These are phyloP conservation scores for Ceratotherium simum DNA, from an alignment of 2,113 vertebrate species.

Conservation along the genomic window DNA sequence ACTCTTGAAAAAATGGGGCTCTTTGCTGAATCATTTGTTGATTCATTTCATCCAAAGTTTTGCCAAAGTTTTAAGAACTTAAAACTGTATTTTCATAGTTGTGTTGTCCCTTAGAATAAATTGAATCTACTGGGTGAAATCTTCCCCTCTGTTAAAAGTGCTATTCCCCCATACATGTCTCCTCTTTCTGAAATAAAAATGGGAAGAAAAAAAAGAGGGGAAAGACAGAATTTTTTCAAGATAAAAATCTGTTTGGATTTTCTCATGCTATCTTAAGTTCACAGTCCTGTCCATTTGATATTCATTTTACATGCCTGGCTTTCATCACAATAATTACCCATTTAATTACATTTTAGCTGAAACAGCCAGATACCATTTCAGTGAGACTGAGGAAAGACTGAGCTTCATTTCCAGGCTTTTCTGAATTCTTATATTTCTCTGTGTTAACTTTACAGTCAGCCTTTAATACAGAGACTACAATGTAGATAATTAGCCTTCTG, in stretches of 20 bases:
- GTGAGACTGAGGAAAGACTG: not conserved
- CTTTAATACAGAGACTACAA: not conserved
- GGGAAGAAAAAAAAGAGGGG: accelerated
- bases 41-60: slow-evolving; percentile 26
- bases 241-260: slow-evolving; percentile 58
- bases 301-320: slow-evolving; percentile 57
- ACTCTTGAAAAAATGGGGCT: not conserved
- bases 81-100: not conserved
- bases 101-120: slow-evolving; percentile 5
- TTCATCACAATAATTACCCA: slow-evolving; percentile 41
- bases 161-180: not conserved
- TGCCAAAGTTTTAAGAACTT: slow-evolving; percentile 14
- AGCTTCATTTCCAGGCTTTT: not conserved
- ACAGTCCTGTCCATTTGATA: slow-evolving; percentile 4
- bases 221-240: not conserved
- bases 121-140: not conserved
- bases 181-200: slow-evolving; percentile 46
- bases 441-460: not conserved
- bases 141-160: not conserved
- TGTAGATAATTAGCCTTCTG: not conserved
- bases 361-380: not conserved
- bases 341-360: slow-evolving; percentile 33
- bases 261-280: slow-evolving; percentile 58
- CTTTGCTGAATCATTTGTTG: slow-evolving; percentile 30
- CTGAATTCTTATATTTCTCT: slow-evolving; percentile 10